Percentiles rank a stretch among this genome's conserved stretches.
Conservation (phyloP, 2,888 invertebrate species). For the Diarsia mendica region DNA sequence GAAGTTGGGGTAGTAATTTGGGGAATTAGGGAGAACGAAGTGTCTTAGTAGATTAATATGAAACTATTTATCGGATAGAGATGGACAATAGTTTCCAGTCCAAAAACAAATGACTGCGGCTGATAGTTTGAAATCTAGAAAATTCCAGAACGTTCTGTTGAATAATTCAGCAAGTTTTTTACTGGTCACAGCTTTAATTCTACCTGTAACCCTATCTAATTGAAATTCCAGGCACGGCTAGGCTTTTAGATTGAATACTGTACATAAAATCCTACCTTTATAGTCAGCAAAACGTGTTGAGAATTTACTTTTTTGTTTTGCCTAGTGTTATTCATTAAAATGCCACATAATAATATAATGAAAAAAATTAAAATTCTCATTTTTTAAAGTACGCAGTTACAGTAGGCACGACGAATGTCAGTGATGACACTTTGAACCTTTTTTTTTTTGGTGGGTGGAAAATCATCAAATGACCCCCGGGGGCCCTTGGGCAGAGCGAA, state of each 20-base stretch:
- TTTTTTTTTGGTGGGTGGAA: no score
- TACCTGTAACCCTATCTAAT: conserved; percentile 19
- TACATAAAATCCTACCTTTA: conserved; percentile 29
- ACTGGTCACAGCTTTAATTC: conserved; percentile 3
- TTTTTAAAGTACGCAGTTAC: neutral
- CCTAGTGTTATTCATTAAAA: neutral
- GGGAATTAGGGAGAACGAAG: conserved; percentile 30
- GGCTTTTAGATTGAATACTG: conserved; percentile 43
- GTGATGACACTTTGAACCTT: conserved; percentile 1
- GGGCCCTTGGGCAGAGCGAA: no score
- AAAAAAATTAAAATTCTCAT: neutral
- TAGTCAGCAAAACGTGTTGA: conserved; percentile 18
- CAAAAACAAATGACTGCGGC: conserved; percentile 1
- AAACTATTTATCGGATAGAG: conserved; percentile 29
- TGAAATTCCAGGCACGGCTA: conserved; percentile 18
- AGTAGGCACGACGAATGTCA: neutral
- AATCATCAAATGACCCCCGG: no score
- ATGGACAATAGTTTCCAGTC: conserved; percentile 10
- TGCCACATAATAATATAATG: neutral
- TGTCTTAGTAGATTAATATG: conserved; percentile 42
- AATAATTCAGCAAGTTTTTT: neutral
- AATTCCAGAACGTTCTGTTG: neutral
- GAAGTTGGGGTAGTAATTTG: conserved; percentile 51
- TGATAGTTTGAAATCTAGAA: neutral
- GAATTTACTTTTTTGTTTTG: conserved; percentile 21